phyloP scores from a whole-genome alignment of 2,797 vertebrate genomes.

The Periophthalmus magnuspinnatus region DNA sequence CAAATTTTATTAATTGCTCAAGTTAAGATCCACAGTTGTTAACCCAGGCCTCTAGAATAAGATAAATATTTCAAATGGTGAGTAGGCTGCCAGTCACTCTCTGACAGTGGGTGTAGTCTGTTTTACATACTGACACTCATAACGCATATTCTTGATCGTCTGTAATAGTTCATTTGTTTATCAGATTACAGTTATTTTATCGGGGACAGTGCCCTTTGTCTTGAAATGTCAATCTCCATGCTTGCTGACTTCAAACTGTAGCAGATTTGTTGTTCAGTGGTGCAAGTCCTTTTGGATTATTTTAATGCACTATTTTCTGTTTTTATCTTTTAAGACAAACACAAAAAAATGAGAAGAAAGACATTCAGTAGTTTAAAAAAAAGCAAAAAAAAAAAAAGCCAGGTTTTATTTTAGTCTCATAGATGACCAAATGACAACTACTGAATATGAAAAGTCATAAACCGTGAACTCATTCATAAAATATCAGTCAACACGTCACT shows the following conservation, averaged over 20 bases:
- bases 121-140: conserved; percentile 38
- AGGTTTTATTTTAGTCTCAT: too few species aligned
- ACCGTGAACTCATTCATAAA: background rate
- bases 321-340: background rate
- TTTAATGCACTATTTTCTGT: conserved; percentile 4
- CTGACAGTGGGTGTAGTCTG: background rate
- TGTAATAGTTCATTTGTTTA: conserved; percentile 51
- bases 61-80: background rate
- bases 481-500: background rate
- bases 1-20: too few species aligned
- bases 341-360: background rate
- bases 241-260: background rate
- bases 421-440: too few species aligned
- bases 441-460: too few species aligned
- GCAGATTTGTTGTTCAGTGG: background rate
- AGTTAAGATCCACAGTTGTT: too few species aligned
- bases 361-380: background rate
- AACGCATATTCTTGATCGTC: conserved; percentile 15
- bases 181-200: conserved; percentile 67
- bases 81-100: too few species aligned
- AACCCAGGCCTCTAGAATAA: too few species aligned
- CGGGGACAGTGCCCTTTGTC: conserved; percentile 13
- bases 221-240: conserved; percentile 48
- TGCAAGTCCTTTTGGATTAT: background rate
- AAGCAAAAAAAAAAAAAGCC: too few species aligned